Evolutionary conservation across 2,888 invertebrate genomes (phyloP).

Genomic region (Lobophora halterata): DNA sequence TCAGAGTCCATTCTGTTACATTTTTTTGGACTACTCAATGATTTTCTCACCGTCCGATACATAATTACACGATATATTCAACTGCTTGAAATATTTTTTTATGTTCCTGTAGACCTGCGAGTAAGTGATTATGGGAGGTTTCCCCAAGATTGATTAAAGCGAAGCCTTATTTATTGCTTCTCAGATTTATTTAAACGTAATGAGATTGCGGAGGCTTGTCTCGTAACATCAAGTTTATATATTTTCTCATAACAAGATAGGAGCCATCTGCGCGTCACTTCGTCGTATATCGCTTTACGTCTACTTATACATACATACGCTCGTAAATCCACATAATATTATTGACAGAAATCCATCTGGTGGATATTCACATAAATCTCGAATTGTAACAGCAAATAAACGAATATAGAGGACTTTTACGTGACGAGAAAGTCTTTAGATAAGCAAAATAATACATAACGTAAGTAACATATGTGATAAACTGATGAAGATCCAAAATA

Average conservation of each 20-base stretch:
- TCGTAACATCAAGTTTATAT: slow-evolving; percentile 24
- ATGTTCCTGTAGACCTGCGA: too few relatives aligned
- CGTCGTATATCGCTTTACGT: slow-evolving; percentile 44
- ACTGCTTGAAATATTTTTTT: too few relatives aligned
- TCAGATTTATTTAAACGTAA: slow-evolving; percentile 21
- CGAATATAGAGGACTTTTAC: slow-evolving; percentile 56
- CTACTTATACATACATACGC: slow-evolving; percentile 40
- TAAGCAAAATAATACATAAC: neutral
- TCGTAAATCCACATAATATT: slow-evolving; percentile 55
- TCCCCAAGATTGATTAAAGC: neutral
- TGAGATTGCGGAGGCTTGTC: slow-evolving; percentile 20
- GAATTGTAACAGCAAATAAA: slow-evolving; percentile 60
- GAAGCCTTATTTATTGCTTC: slow-evolving; percentile 12
- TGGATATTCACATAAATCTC: slow-evolving; percentile 51
- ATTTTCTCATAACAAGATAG: slow-evolving; percentile 29
- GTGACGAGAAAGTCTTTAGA: slow-evolving; percentile 38
- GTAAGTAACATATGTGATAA: too few relatives aligned
- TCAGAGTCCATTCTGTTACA: too few relatives aligned
- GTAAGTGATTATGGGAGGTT: too few relatives aligned
- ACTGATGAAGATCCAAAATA: too few relatives aligned
- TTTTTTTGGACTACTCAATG: too few relatives aligned
- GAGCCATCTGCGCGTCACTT: slow-evolving; percentile 41
- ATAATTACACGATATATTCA: slow-evolving; percentile 1
- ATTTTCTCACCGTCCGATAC: too few relatives aligned
- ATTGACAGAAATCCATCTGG: slow-evolving; percentile 57